Percentiles rank a stretch among this genome's conserved stretches.
Conservation (phyloP, 2,888 invertebrate species). For the Cistogaster globosa region DNA sequence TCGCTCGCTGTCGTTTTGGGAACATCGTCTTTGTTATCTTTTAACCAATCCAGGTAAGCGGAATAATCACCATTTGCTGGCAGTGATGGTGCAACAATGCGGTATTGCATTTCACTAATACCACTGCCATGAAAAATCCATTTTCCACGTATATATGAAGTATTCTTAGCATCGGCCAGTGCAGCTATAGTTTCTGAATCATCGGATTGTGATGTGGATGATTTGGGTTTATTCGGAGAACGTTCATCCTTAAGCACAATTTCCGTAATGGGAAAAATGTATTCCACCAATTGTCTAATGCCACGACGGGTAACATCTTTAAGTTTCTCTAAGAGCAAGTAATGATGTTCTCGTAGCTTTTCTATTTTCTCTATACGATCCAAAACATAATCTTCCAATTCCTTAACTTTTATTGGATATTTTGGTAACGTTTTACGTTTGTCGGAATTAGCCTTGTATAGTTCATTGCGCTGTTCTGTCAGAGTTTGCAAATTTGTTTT, state of each 20-base stretch:
- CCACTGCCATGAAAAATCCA: constrained; percentile 87
- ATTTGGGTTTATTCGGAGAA: constrained; percentile 69
- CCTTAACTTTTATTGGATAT: constrained; percentile 86
- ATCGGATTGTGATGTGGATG: constrained; percentile 42
- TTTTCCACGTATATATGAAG: constrained; percentile 90
- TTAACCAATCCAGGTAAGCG: constrained; percentile 90
- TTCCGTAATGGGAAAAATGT: constrained; percentile 87
- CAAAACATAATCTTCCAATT: constrained; percentile 85
- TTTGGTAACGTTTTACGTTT: constrained; percentile 85
- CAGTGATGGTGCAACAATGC: constrained; percentile 92
- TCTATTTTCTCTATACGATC: constrained; percentile 84
- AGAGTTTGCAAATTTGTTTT: constrained; percentile 79
- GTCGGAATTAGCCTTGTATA: constrained; percentile 82
- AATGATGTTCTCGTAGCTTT: constrained; percentile 83
- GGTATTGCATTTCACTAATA: constrained; percentile 88
- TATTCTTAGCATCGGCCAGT: constrained; percentile 89
- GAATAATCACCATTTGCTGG: constrained; percentile 93
- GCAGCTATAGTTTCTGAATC: constrained; percentile 84
- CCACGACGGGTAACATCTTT: constrained; percentile 85
- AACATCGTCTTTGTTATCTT: constrained; percentile 83
- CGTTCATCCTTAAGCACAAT: constrained; percentile 80
- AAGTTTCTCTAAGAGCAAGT: constrained; percentile 84
- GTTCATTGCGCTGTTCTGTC: constrained; percentile 83
- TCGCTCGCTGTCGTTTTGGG: constrained; percentile 83
- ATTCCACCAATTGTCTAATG: constrained; percentile 86